Conservation (phyloP, 2,888 invertebrate genomes). For the Lasioglossum pauxillum region DNA sequence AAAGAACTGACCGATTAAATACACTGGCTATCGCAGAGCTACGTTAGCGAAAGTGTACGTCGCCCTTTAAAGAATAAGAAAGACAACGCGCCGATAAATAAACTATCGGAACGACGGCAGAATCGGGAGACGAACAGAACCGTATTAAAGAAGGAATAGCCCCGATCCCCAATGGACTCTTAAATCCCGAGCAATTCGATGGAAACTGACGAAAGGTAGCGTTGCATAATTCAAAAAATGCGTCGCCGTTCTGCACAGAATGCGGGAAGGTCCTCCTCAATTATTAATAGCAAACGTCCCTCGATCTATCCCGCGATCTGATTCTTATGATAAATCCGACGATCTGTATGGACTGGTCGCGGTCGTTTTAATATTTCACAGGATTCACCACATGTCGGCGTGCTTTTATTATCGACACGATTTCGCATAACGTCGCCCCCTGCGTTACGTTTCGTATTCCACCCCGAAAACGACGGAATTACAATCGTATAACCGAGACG, state of each 20-base stretch:
- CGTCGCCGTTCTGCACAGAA: constrained; percentile 22
- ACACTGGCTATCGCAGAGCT: neutral
- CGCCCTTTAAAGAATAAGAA: neutral
- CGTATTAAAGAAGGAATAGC: constrained; percentile 8
- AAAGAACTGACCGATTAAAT: neutral
- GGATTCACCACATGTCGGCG: constrained; percentile 31
- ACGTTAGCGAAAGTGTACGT: neutral
- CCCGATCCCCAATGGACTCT: constrained; percentile 51
- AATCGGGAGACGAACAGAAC: neutral
- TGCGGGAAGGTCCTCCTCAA: constrained; percentile 47
- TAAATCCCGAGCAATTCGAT: constrained; percentile 63
- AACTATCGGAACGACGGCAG: neutral
- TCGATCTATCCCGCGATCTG: constrained; percentile 63
- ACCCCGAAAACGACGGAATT: neutral
- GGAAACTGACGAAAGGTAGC: constrained; percentile 41
- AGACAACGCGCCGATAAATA: neutral
- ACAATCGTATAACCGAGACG: neutral
- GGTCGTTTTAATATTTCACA: constrained; percentile 69
- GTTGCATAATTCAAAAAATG: constrained; percentile 60
- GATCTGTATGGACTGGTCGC: constrained; percentile 73
- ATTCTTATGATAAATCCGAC: constrained; percentile 75
- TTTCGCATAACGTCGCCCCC: neutral
- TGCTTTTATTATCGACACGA: neutral
- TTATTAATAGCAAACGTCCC: constrained; percentile 61
- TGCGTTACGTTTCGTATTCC: neutral